Conservation (phyloP, 2,113 vertebrate species). For the Synchiropus splendidus region DNA sequence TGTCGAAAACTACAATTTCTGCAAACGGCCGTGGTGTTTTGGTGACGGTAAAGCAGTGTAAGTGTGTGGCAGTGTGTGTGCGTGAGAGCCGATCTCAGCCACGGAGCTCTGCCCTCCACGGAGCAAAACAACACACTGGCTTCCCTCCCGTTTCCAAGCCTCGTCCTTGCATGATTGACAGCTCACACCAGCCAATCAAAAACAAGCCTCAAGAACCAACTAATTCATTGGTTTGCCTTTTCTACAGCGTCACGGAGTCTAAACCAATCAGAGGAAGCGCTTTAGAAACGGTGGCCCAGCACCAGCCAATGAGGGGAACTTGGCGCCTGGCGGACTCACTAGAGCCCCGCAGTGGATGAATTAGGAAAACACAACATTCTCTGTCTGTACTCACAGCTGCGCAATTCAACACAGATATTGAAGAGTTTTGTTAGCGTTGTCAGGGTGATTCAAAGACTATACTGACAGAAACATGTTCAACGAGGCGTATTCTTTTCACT, state of each 20-base stretch:
- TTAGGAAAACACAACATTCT: too few relatives aligned
- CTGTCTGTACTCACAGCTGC: too few relatives aligned
- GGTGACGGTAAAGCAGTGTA: background rate
- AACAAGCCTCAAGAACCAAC: background rate
- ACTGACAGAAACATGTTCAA: too few relatives aligned
- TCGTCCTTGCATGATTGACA: constrained; percentile 58
- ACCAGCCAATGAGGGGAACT: too few relatives aligned
- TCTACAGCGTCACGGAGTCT: background rate
- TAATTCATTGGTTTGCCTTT: constrained; percentile 28
- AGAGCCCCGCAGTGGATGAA: constrained; percentile 60
- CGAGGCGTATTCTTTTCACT: too few relatives aligned
- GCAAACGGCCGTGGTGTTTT: background rate
- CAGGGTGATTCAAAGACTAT: too few relatives aligned
- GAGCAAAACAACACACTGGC: constrained; percentile 53
- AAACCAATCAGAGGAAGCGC: constrained; percentile 35
- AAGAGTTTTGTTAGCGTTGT: too few relatives aligned
- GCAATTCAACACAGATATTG: too few relatives aligned
- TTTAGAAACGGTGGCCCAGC: too few relatives aligned
- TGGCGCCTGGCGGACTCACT: constrained; percentile 28
- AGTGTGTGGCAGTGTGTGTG: constrained; percentile 11
- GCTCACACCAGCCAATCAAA: constrained; percentile 42
- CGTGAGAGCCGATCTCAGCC: background rate
- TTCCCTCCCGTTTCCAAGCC: constrained; percentile 10
- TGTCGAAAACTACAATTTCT: background rate
- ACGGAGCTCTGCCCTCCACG: constrained; percentile 51